Percentiles rank a stretch among this genome's conserved stretches.
These are phyloP conservation scores for Poeciliopsis occidentalis DNA, from an alignment of 2,113 vertebrate species.

Conservation along the genomic window DNA sequence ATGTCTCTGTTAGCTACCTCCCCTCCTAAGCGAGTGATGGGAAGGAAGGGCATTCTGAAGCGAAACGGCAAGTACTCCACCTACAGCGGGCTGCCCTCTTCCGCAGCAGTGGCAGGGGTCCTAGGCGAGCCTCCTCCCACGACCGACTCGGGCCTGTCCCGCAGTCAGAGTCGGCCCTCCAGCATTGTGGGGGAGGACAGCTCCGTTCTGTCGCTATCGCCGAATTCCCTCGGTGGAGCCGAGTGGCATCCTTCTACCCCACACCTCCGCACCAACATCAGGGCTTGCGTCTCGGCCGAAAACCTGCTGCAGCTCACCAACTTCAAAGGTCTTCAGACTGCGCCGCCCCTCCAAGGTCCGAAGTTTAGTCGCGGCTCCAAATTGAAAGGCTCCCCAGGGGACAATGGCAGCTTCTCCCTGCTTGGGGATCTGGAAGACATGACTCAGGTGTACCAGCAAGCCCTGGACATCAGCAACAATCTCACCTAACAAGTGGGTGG, in stretches of 20 bases:
- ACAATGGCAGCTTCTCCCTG: slow-evolving; percentile 96
- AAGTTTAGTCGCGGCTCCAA: slow-evolving; percentile 84
- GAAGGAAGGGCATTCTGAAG: slow-evolving; percentile 94
- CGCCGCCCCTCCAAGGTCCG: slow-evolving; percentile 82
- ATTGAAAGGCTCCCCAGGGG: slow-evolving; percentile 78
- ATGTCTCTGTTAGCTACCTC: slow-evolving; percentile 74
- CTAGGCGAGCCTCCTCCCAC: slow-evolving; percentile 64
- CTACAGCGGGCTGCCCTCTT: slow-evolving; percentile 72
- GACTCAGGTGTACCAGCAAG: slow-evolving; percentile 99
- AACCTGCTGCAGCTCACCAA: slow-evolving; percentile 91
- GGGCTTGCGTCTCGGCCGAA: slow-evolving; percentile 94
- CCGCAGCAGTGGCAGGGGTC: slow-evolving; percentile 61
- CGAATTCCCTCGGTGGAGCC: slow-evolving; percentile 78
- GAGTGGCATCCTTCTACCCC: slow-evolving; percentile 84
- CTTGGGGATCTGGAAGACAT: slow-evolving; percentile 96
- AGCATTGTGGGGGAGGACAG: slow-evolving; percentile 91
- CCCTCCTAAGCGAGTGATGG: slow-evolving; percentile 70
- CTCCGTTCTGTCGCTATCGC: slow-evolving; percentile 83
- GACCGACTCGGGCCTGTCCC: slow-evolving; percentile 84
- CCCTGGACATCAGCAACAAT: slow-evolving; percentile 94
- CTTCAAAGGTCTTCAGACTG: slow-evolving; percentile 85
- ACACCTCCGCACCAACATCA: slow-evolving; percentile 83
- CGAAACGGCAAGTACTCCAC: slow-evolving; percentile 92
- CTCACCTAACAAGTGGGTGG: slow-evolving; percentile 76
- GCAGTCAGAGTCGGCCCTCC: slow-evolving; percentile 92